phyloP scores from a whole-genome alignment of 2,888 invertebrate genomes.

The Tolmerus cingulatus region DNA sequence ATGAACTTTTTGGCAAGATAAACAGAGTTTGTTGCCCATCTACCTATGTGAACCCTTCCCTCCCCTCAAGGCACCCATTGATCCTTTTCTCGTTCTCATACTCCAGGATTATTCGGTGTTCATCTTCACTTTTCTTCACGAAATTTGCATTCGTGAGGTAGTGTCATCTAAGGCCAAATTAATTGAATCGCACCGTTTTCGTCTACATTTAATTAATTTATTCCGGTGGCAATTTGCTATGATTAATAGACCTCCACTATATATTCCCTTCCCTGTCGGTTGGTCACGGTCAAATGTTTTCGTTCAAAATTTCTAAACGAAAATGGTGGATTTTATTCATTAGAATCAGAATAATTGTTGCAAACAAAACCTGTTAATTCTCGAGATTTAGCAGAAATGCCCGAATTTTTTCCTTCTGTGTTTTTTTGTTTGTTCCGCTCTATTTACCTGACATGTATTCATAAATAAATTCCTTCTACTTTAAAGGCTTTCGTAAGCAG shows the following conservation, averaged over 20 bases:
- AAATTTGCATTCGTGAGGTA: slow-evolving; percentile 40
- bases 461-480: neutral
- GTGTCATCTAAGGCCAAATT: slow-evolving; percentile 20
- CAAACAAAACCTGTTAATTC: neutral
- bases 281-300: neutral
- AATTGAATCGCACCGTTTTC: slow-evolving; percentile 39
- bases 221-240: slow-evolving; percentile 34
- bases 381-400: neutral
- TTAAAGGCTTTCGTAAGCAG: neutral
- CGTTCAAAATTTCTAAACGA: neutral
- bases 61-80: neutral
- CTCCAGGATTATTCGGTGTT: slow-evolving; percentile 1
- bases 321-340: neutral
- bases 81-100: slow-evolving; percentile 11
- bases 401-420: neutral
- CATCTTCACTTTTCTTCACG: slow-evolving; percentile 11
- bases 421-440: neutral
- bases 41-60: neutral
- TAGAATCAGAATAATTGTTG: neutral
- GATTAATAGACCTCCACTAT: slow-evolving; percentile 39
- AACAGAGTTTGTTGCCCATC: slow-evolving; percentile 37
- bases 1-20: slow-evolving; percentile 39
- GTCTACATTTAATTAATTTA: slow-evolving; percentile 42
- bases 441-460: neutral
- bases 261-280: neutral